Evolutionary conservation across 2,797 vertebrate species (phyloP), one percentile per base, ranked within the genome.

Genomic region (Mus minutoides): DNA sequence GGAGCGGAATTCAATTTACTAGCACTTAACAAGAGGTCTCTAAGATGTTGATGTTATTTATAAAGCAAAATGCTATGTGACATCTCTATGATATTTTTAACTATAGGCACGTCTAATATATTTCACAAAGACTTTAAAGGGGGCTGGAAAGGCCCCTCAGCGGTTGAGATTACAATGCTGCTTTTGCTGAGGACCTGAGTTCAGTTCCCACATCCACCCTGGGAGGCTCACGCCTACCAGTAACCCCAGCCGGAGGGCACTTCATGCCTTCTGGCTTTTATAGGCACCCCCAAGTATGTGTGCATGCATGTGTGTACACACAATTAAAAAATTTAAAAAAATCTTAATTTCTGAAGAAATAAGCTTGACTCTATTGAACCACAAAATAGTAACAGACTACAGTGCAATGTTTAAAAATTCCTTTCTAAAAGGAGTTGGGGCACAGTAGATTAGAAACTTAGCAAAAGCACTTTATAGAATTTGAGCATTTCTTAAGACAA

Each of bases 401-500:
- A 80, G 60, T 80, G 84, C 83, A 83, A 52, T 76, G 91, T 86
- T 76, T 82, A 79, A 37, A 83, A 96, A 91, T 4, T 82, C 78
- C 93, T 92, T 96, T 88, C 46, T 31, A 2, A 40, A 4, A 67
- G 19, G 43, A 89, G 52, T 58, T 83, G 34, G 76, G 91, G 21
- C 43, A 64, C 0, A 85, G 3, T 58, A 37, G 88, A 1, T 83
- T 76, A 82, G 86, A 95, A 88, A 26, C 78, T 24, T 90, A 43
- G 26, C 62, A 91, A 87, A 96, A 89, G n/a, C 7, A 92, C 86
- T 88, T 88, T 49, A 2, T 31, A 89, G 87, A 84, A 95, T 87
- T 87, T 92, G 22, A 64, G 85, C 31, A 29, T 94, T 73, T 49
- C 64, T 90, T 87, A 84, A 90, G 80, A 83, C n/a, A 46, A 4